Conservation (phyloP, 1,140 invertebrate genomes). For the Rhopalosiphum padi region DNA sequence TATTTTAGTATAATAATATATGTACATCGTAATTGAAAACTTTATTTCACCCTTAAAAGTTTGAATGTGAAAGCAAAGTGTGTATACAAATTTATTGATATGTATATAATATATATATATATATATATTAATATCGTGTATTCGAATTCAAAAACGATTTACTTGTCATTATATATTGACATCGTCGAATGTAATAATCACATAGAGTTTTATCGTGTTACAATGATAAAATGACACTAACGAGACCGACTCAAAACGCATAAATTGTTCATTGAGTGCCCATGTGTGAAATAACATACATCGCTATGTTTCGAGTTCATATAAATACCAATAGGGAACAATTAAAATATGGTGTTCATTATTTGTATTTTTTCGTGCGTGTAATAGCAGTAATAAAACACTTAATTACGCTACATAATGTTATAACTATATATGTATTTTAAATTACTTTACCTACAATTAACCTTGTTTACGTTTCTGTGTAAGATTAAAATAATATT, state of each 20-base stretch:
- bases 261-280: background rate
- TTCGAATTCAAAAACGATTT: background rate
- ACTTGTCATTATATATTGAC: background rate
- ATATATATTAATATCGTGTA: background rate
- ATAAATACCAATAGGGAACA: background rate
- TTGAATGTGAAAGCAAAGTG: background rate
- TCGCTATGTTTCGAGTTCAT: background rate
- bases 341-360: background rate
- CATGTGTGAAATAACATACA: background rate
- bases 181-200: background rate
- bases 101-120: background rate
- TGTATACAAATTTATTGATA: background rate
- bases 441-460: background rate
- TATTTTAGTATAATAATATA: background rate
- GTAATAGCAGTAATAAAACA: background rate
- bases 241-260: background rate
- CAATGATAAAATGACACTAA: background rate
- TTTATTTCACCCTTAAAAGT: conserved; percentile 16
- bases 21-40: background rate
- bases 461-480: background rate
- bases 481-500: background rate
- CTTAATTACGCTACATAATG: background rate
- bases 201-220: background rate
- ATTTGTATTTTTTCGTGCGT: too few relatives aligned
- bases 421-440: background rate